phyloP scores from a whole-genome alignment of 1,140 invertebrate genomes.

The Papilio glaucus region DNA sequence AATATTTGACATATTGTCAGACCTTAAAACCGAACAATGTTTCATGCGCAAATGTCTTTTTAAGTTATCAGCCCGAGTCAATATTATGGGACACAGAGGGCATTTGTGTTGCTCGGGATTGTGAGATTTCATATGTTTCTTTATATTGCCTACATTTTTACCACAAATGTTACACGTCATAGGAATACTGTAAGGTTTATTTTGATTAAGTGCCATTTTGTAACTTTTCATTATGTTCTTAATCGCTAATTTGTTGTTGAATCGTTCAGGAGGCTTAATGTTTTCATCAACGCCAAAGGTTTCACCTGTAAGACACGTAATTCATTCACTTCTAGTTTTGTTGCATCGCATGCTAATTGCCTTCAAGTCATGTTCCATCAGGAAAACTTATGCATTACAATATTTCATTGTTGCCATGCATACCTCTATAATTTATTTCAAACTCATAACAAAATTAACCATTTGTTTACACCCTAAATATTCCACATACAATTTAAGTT shows the following conservation, averaged over 20 bases:
- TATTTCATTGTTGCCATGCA: slow-evolving; percentile 23
- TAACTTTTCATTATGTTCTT: slow-evolving; percentile 71
- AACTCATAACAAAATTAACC: slow-evolving; percentile 14
- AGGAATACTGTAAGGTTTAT: slow-evolving; percentile 55
- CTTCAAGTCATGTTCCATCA: slow-evolving; percentile 4
- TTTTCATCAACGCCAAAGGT: slow-evolving; percentile 76
- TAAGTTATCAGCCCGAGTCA: slow-evolving; percentile 88
- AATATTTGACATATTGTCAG: slow-evolving; percentile 69
- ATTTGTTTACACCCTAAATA: slow-evolving; percentile 18
- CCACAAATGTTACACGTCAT: slow-evolving; percentile 86
- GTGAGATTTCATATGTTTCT: slow-evolving; percentile 89
- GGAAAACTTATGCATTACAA: slow-evolving; percentile 17
- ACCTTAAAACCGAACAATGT: slow-evolving; percentile 83
- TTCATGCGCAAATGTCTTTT: slow-evolving; percentile 88
- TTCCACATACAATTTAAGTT: neutral
- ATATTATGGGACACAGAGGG: slow-evolving; percentile 86
- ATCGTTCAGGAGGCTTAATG: slow-evolving; percentile 63
- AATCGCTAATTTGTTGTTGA: slow-evolving; percentile 69
- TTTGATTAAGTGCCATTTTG: slow-evolving; percentile 64
- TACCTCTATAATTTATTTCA: slow-evolving; percentile 9
- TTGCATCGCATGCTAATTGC: slow-evolving; percentile 49
- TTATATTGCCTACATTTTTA: slow-evolving; percentile 88
- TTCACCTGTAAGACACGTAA: slow-evolving; percentile 77
- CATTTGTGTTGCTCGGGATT: slow-evolving; percentile 88
- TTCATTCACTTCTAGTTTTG: slow-evolving; percentile 33